Evolutionary conservation across 2,113 vertebrate species (phyloP).

Genomic region (Leptobrachium leishanense): DNA sequence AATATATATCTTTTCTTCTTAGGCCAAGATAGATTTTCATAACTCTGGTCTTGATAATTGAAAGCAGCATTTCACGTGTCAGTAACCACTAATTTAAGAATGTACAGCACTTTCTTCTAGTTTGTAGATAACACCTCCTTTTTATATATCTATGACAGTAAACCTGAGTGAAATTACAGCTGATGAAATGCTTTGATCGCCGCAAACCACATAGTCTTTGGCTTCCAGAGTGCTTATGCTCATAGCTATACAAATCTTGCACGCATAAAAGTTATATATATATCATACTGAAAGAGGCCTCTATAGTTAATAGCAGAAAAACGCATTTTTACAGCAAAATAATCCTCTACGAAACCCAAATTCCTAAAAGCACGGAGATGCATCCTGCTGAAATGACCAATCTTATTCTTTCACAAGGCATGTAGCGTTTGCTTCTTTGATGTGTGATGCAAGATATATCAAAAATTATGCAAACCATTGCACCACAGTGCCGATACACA

Average conservation of each 20-base stretch:
- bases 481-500: constrained; percentile 59
- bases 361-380: background rate
- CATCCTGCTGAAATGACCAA: constrained; percentile 15
- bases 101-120: constrained; percentile 50
- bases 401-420: constrained; percentile 62
- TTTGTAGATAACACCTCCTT: constrained; percentile 33
- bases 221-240: background rate
- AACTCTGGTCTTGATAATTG: background rate
- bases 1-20: background rate
- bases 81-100: constrained; percentile 56
- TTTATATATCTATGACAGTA: constrained; percentile 24
- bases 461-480: constrained; percentile 65
- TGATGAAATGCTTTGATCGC: background rate
- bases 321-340: background rate
- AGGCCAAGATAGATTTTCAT: background rate
- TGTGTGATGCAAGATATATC: constrained; percentile 68
- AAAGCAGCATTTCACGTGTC: constrained; percentile 41
- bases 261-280: background rate
- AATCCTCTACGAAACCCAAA: background rate
- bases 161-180: background rate
- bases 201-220: background rate
- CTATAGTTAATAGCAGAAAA: background rate
- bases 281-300: background rate
- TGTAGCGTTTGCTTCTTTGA: constrained; percentile 63
- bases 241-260: background rate